These are phyloP conservation scores for Anser cygnoides DNA, from an alignment of 2,113 vertebrate genomes.

Conservation along the genomic window DNA sequence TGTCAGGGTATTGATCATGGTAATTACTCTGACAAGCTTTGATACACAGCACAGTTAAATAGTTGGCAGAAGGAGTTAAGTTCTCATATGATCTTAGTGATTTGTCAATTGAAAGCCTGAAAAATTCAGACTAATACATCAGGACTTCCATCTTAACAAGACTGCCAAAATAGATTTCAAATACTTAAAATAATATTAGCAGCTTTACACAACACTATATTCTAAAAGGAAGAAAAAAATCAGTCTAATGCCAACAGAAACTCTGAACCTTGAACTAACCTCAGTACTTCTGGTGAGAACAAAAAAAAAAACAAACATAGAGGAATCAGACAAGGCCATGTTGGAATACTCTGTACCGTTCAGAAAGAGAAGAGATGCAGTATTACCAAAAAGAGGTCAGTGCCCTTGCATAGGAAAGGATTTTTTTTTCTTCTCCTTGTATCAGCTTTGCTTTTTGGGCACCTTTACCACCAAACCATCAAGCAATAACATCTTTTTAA, in stretches of 20 bases:
- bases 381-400: not conserved
- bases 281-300: not conserved
- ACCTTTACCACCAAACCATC: not conserved
- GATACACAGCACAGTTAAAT: not conserved
- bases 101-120: not conserved
- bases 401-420: not conserved
- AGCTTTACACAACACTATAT: not conserved
- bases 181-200: not conserved
- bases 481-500: not conserved
- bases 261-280: not conserved
- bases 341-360: rapidly evolving
- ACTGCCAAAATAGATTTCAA: not conserved
- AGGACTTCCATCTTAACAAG: not conserved
- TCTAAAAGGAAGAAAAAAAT: not conserved
- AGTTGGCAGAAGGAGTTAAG: not conserved
- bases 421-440: not conserved
- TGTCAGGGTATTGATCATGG: not conserved
- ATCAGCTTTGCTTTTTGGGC: not conserved
- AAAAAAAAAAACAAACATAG: not conserved
- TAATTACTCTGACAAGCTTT: not conserved
- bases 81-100: not conserved
- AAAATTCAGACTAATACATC: not conserved
- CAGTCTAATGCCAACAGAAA: not conserved
- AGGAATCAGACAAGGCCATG: not conserved
- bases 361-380: not conserved